Evolutionary conservation across 92 coral and sea anemone genomes (phyloP), one percentile per base, ranked within the genome.

Genomic region (Meandrina meandrites): DNA sequence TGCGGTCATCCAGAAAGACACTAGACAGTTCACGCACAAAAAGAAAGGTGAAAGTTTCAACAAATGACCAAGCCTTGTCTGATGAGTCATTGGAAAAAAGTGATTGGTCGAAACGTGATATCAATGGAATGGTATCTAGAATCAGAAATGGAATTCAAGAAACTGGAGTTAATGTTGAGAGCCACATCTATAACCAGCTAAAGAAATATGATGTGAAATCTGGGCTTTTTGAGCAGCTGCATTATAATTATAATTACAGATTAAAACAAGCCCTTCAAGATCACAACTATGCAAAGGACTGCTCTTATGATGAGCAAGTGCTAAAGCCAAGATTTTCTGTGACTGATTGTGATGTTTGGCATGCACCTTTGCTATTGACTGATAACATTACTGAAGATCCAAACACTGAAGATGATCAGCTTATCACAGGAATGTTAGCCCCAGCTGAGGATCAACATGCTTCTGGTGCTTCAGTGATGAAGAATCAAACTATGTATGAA

Each of bases 31-130:
- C 75, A 69, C 90, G 80, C 40, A 84, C 82, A 60, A 80, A 88
- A 45, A 88, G 78, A 75, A 84, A 78, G 85, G 15, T 78, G 50
- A 18, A 53, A 12, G 77, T 19, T 78, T 64, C 80, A n/a, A n/a
- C n/a, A 69, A 86, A 88, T 83, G 87, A 13, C 70, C 62, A 79
- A 79, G 75, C 51, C 75, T 58, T 34, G 80, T 68, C 66, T 18
- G 70, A 53, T 56, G 90, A 80, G 47, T 81, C 48, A 15, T 35
- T 84, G 73, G 82, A 85, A 42, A 77, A 81, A 68, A 91, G 84
- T 76, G 85, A 85, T 71, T 88, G 94, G 87, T 79, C 79, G 80
- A 91, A 91, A 79, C 84, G 90, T 66, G 94, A 88, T 81, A 36
- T 76, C 62, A 75, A 81, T 88, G 80, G 73, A 81, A 88, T 85